These are phyloP conservation scores for Thunnus albacares DNA, from an alignment of 2,797 vertebrate genomes.

Conservation along the genomic window DNA sequence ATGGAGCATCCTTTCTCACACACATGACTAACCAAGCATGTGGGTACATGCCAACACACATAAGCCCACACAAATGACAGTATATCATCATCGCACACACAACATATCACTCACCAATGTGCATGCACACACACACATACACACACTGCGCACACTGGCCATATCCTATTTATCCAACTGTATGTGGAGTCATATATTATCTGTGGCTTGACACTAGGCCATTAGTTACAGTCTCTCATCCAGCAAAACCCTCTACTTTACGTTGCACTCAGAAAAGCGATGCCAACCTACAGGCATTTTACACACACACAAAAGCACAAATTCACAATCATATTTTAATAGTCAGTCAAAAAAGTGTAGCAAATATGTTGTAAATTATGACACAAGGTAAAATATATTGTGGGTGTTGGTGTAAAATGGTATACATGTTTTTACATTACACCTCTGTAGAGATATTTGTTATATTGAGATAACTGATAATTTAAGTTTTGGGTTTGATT, in stretches of 20 bases:
- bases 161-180: slow-evolving; percentile 81
- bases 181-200: slow-evolving; percentile 73
- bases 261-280: slow-evolving; percentile 38
- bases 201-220: slow-evolving; percentile 60
- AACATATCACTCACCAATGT: slow-evolving; percentile 45
- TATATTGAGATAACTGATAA: too few relatives aligned
- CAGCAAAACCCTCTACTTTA: slow-evolving; percentile 31
- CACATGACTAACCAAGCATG: slow-evolving; percentile 50
- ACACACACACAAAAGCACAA: slow-evolving; percentile 4
- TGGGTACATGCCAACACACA: slow-evolving; percentile 42
- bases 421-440: not conserved
- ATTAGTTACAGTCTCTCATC: slow-evolving; percentile 78
- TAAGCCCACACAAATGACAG: slow-evolving; percentile 51
- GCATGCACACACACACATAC: slow-evolving; percentile 21
- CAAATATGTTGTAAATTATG: not conserved
- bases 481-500: not conserved
- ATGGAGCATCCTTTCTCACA: slow-evolving; percentile 31
- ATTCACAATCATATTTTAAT: slow-evolving; percentile 18
- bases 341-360: not conserved
- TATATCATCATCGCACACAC: slow-evolving; percentile 45
- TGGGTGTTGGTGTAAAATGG: not conserved
- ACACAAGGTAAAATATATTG: not conserved
- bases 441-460: not conserved
- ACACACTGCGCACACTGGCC: slow-evolving; percentile 34
- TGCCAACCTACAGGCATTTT: slow-evolving; percentile 26